Conservation (phyloP, 1,140 invertebrate species). For the Mizuhopecten yessoensis region DNA sequence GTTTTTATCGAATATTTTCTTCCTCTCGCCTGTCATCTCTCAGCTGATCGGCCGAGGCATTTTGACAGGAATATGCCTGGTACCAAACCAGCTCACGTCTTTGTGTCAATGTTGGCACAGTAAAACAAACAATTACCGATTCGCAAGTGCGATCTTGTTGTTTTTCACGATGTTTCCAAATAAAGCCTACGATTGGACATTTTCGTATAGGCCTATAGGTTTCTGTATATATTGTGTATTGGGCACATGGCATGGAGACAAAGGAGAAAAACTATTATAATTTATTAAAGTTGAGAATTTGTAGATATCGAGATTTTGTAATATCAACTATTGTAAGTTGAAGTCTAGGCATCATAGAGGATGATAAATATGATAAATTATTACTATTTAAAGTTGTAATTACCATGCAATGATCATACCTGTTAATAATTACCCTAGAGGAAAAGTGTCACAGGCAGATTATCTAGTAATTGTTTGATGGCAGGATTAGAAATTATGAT, state of each 20-base stretch:
- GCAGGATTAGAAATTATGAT: too few relatives aligned
- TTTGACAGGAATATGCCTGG: slow-evolving; percentile 36
- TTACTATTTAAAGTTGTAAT: too few relatives aligned
- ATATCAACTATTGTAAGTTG: too few relatives aligned
- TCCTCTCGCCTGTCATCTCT: slow-evolving; percentile 44
- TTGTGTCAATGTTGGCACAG: slow-evolving; percentile 28
- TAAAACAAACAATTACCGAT: neutral
- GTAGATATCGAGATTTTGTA: too few relatives aligned
- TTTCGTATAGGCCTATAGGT: neutral
- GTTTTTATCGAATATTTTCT: slow-evolving; percentile 51
- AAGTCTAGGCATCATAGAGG: too few relatives aligned
- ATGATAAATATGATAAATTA: too few relatives aligned
- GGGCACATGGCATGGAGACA: neutral
- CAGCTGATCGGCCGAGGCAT: slow-evolving; percentile 49
- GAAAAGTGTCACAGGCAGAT: too few relatives aligned
- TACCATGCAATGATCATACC: too few relatives aligned
- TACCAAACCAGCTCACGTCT: neutral
- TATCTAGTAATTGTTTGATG: too few relatives aligned
- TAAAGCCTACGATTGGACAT: neutral
- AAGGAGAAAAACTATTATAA: neutral
- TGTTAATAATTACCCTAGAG: too few relatives aligned
- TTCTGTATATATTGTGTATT: neutral
- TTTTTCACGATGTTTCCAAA: neutral
- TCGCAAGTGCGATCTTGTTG: neutral
- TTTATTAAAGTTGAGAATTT: neutral